Conservation (phyloP, 2,113 vertebrate species). For the Thunnus maccoyii region DNA sequence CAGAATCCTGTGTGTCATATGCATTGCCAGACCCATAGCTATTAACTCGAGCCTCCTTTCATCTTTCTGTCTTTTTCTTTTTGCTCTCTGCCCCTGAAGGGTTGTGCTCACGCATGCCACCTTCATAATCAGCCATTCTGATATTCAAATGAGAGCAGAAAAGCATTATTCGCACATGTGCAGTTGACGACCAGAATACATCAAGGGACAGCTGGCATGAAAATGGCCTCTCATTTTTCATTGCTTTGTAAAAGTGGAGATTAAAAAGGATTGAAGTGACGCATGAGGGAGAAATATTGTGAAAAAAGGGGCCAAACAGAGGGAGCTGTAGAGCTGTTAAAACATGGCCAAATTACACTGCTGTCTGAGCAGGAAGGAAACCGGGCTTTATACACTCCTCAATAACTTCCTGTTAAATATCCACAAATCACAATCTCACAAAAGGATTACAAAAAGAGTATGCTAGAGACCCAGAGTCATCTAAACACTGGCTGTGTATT, state of each 20-base stretch:
- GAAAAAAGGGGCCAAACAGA: slow-evolving; percentile 27
- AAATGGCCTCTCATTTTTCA: slow-evolving; percentile 29
- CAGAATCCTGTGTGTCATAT: slow-evolving; percentile 37
- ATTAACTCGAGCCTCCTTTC: slow-evolving; percentile 78
- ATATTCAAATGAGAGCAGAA: slow-evolving; percentile 74
- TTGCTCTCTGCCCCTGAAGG: slow-evolving; percentile 43
- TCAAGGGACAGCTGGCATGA: slow-evolving; percentile 74
- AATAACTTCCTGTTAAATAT: slow-evolving; percentile 83
- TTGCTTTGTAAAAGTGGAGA: slow-evolving; percentile 35
- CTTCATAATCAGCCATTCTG: slow-evolving; percentile 75
- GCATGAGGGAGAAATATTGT: slow-evolving; percentile 42
- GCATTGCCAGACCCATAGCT: slow-evolving; percentile 40
- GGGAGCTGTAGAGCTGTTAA: slow-evolving; percentile 50
- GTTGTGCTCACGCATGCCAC: slow-evolving; percentile 81
- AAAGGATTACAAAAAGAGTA: slow-evolving; percentile 72
- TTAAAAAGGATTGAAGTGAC: slow-evolving; percentile 42
- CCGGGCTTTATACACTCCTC: slow-evolving; percentile 72
- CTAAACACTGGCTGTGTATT: slow-evolving; percentile 82
- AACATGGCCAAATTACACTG: slow-evolving; percentile 61
- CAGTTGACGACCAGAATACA: slow-evolving; percentile 76
- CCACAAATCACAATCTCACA: slow-evolving; percentile 76
- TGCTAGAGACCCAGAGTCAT: slow-evolving; percentile 67
- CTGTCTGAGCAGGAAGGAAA: slow-evolving; percentile 81
- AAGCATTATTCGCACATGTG: slow-evolving; percentile 72
- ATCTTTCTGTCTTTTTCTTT: slow-evolving; percentile 63